These are phyloP conservation scores for Spea hammondii DNA, from an alignment of 2,797 vertebrate species.

Conservation along the genomic window DNA sequence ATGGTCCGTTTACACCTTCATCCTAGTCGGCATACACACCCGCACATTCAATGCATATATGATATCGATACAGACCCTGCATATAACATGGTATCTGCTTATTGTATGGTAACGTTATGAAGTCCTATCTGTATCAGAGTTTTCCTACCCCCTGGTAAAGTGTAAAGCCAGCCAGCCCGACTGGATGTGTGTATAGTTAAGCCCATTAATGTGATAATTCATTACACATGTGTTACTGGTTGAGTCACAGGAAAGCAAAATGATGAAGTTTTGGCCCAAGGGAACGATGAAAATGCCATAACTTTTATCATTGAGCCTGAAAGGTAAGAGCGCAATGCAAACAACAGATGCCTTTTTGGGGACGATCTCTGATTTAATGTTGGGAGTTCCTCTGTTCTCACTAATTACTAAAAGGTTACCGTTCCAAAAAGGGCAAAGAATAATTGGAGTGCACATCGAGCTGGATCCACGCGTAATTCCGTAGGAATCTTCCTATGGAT, in stretches of 20 bases:
- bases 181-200: too few species aligned
- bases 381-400: background rate
- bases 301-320: background rate
- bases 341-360: background rate
- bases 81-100: too few species aligned
- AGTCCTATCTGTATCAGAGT: too few species aligned
- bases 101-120: too few species aligned
- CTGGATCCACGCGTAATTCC: too few species aligned
- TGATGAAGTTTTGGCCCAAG: background rate
- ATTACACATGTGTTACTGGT: background rate
- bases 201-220: background rate
- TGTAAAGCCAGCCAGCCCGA: too few species aligned
- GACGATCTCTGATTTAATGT: background rate
- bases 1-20: too few species aligned
- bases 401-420: background rate
- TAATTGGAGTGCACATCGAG: background rate
- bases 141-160: too few species aligned
- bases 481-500: too few species aligned
- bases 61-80: too few species aligned
- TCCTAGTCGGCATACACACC: too few species aligned
- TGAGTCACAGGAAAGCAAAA: background rate
- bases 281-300: background rate
- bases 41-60: too few species aligned
- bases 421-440: background rate
- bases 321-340: background rate